Evolutionary conservation across 1,140 invertebrate genomes (phyloP).

Genomic region (Hyles vespertilio): DNA sequence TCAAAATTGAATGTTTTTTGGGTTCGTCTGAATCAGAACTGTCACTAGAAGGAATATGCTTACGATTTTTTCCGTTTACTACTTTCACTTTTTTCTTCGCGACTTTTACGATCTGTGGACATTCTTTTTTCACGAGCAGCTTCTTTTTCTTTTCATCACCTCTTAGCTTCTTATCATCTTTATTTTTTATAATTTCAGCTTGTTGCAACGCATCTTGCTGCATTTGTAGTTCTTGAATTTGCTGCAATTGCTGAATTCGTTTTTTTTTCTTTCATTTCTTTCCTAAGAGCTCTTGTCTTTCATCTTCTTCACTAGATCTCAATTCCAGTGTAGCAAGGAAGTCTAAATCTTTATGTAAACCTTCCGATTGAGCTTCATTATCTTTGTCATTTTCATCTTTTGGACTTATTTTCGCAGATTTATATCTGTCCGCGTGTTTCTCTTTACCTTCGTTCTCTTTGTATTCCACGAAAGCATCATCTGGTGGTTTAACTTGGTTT

Average conservation of each 20-base stretch:
- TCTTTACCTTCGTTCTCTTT: slow-evolving; percentile 49
- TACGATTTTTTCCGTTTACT: slow-evolving; percentile 71
- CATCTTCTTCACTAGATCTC: slow-evolving; percentile 75
- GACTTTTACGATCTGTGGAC: slow-evolving; percentile 74
- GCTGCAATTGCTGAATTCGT: slow-evolving; percentile 71
- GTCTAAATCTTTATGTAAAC: slow-evolving; percentile 77
- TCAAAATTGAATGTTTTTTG: slow-evolving; percentile 94
- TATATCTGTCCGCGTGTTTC: slow-evolving; percentile 34
- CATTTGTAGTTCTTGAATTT: slow-evolving; percentile 73
- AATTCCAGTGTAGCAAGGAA: slow-evolving; percentile 80
- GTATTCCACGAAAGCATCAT: slow-evolving; percentile 47
- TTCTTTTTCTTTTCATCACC: slow-evolving; percentile 72
- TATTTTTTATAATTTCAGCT: slow-evolving; percentile 52
- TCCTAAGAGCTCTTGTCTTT: slow-evolving; percentile 74
- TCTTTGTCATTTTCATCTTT: slow-evolving; percentile 36
- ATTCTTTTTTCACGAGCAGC: slow-evolving; percentile 68
- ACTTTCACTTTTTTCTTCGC: slow-evolving; percentile 67
- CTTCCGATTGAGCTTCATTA: slow-evolving; percentile 34
- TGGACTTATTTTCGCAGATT: slow-evolving; percentile 36
- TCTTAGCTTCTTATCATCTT: slow-evolving; percentile 70
- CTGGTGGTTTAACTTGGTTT: slow-evolving; percentile 67
- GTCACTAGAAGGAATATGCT: slow-evolving; percentile 76
- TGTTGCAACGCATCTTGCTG: slow-evolving; percentile 66
- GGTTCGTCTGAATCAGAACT: slow-evolving; percentile 84
- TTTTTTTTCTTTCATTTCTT: slow-evolving; percentile 77